Evolutionary conservation across 2,888 invertebrate genomes (phyloP).

Genomic region (Andricus curvator): DNA sequence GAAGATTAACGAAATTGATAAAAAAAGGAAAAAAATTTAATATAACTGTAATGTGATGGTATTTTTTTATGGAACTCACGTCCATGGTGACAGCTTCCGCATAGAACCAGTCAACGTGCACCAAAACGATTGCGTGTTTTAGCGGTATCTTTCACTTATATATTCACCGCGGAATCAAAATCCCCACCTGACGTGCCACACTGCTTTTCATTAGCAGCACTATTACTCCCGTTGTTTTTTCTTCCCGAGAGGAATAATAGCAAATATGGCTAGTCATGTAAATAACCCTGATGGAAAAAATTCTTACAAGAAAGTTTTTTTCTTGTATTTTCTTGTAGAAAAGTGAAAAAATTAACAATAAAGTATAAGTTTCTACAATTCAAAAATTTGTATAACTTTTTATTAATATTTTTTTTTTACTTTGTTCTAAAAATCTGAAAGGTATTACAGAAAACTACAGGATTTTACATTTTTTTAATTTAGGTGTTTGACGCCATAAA

Average conservation of each 20-base stretch:
- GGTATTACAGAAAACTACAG: too few relatives aligned
- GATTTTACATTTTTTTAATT: too few relatives aligned
- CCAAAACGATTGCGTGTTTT: conserved; percentile 30
- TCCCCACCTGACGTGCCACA: conserved; percentile 1
- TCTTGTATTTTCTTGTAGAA: too few relatives aligned
- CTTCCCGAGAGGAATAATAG: not conserved
- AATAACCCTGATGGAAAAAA: not conserved
- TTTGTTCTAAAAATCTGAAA: too few relatives aligned
- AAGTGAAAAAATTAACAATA: too few relatives aligned
- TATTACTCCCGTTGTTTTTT: not conserved
- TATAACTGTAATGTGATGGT: conserved; percentile 10
- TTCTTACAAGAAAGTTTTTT: too few relatives aligned
- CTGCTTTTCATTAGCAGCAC: conserved; percentile 13
- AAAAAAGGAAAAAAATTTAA: too few relatives aligned
- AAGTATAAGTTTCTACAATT: too few relatives aligned
- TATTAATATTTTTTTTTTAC: too few relatives aligned
- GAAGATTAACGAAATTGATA: too few relatives aligned
- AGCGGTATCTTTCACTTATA: conserved; percentile 30
- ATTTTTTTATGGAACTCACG: conserved; percentile 32
- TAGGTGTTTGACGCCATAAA: too few relatives aligned
- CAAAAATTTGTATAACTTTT: too few relatives aligned
- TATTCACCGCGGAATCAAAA: conserved; percentile 28
- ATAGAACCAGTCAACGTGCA: conserved; percentile 35
- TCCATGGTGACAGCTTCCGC: conserved; percentile 35
- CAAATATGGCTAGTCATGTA: not conserved